Conservation (phyloP, 2,797 vertebrate species). For the Rachycentron canadum region DNA sequence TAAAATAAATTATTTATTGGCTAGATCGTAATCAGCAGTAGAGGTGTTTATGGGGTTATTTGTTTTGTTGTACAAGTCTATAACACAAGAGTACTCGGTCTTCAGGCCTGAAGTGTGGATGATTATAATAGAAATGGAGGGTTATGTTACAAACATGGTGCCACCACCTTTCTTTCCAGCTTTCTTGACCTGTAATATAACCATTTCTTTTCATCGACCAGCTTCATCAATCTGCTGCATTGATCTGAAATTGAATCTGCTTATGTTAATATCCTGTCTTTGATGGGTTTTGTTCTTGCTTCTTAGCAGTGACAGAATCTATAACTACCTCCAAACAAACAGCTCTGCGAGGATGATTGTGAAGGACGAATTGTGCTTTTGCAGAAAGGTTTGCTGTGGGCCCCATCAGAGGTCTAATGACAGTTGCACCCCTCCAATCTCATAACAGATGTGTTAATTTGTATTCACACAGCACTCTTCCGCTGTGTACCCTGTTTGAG, state of each 20-base stretch:
- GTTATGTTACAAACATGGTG: constrained; percentile 47
- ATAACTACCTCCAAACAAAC: constrained; percentile 24
- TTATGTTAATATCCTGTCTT: constrained; percentile 60
- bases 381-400: constrained; percentile 24
- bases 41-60: constrained; percentile 67
- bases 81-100: constrained; percentile 36
- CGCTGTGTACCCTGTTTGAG: constrained; percentile 60
- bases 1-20: constrained; percentile 58
- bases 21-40: constrained; percentile 58
- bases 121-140: constrained; percentile 56
- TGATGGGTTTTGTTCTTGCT: constrained; percentile 55
- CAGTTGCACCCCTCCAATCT: constrained; percentile 47
- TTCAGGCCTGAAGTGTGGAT: constrained; percentile 44
- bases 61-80: constrained; percentile 56
- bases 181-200: constrained; percentile 61
- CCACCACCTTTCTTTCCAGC: constrained; percentile 52
- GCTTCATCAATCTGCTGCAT: constrained; percentile 61
- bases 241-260: constrained; percentile 72
- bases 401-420: constrained; percentile 51
- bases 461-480: constrained; percentile 66
- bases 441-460: constrained; percentile 68
- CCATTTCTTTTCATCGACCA: constrained; percentile 51
- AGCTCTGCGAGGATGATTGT: constrained; percentile 28
- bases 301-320: constrained; percentile 47
- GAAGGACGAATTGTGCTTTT: constrained; percentile 41